Percentiles rank a stretch among this genome's conserved stretches.
phyloP scores from a whole-genome alignment of 1,140 invertebrate species.

The Battus philenor region DNA sequence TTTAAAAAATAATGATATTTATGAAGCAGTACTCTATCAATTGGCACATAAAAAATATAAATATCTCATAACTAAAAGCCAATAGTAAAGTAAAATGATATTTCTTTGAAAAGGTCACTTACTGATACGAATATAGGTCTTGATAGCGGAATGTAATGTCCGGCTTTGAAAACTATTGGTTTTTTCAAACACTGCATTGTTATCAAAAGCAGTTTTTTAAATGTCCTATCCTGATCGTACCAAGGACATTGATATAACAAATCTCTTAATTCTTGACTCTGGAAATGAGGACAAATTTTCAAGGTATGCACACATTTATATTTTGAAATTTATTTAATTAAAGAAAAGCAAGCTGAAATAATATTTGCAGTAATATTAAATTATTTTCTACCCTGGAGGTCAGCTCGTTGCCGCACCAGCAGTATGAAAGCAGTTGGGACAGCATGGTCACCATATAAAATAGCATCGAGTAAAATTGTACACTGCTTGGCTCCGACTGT shows the following conservation, averaged over 20 bases:
- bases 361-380: no score
- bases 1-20: conserved; percentile 7
- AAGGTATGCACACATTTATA: no score
- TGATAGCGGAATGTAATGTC: conserved; percentile 71
- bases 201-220: conserved; percentile 54
- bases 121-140: conserved; percentile 68
- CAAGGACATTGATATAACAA: conserved; percentile 58
- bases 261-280: conserved; percentile 57
- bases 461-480: conserved; percentile 68
- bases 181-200: conserved; percentile 71
- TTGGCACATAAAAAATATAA: no score
- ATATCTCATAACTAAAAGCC: no score
- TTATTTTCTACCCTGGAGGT: conserved; percentile 62
- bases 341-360: no score
- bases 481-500: conserved; percentile 48
- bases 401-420: conserved; percentile 78
- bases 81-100: no score
- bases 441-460: conserved; percentile 69
- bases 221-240: conserved; percentile 53
- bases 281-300: no score
- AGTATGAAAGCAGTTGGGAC: conserved; percentile 74
- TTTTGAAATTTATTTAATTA: no score
- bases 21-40: no score
- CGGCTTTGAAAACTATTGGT: conserved; percentile 70
- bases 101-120: conserved; percentile 25